These are phyloP conservation scores for Pardosa pseudoannulata DNA, from an alignment of 2,888 invertebrate species.

Conservation along the genomic window DNA sequence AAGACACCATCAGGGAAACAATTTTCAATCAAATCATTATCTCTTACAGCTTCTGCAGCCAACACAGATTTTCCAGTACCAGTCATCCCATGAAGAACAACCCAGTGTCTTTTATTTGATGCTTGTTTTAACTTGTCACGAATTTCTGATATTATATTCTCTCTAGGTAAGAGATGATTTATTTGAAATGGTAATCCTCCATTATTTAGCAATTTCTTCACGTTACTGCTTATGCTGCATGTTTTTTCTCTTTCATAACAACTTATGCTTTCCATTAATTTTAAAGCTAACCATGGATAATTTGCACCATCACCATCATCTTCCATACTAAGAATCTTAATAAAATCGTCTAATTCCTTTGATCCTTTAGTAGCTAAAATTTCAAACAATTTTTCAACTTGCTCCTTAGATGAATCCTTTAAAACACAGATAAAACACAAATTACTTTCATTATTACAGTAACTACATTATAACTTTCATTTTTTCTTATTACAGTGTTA, in stretches of 20 bases:
- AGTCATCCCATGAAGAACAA: conserved; percentile 84
- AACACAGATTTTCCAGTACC: conserved; percentile 86
- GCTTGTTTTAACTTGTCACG: conserved; percentile 79
- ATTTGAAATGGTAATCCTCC: conserved; percentile 68
- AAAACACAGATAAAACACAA: conserved; percentile 33
- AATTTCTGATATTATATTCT: conserved; percentile 80
- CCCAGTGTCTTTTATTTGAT: conserved; percentile 61
- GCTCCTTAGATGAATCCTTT: conserved; percentile 15
- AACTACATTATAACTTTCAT: too few relatives aligned
- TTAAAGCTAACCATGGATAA: conserved; percentile 69
- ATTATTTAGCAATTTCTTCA: conserved; percentile 7
- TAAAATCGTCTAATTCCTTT: conserved; percentile 30
- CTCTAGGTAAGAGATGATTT: conserved; percentile 51
- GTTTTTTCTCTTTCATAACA: neutral
- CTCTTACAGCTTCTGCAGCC: conserved; percentile 78
- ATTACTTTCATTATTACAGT: too few relatives aligned
- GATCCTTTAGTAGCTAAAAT: conserved; percentile 25
- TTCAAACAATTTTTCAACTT: conserved; percentile 42
- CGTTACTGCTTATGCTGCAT: neutral
- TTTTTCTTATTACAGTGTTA: too few relatives aligned
- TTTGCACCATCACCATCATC: conserved; percentile 22
- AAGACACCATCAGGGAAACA: conserved; percentile 78
- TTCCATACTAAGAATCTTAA: conserved; percentile 44
- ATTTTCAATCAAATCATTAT: conserved; percentile 72
- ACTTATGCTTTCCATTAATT: neutral